Conservation (phyloP, 2,797 vertebrate species). For the Coccyzus lansbergi region DNA sequence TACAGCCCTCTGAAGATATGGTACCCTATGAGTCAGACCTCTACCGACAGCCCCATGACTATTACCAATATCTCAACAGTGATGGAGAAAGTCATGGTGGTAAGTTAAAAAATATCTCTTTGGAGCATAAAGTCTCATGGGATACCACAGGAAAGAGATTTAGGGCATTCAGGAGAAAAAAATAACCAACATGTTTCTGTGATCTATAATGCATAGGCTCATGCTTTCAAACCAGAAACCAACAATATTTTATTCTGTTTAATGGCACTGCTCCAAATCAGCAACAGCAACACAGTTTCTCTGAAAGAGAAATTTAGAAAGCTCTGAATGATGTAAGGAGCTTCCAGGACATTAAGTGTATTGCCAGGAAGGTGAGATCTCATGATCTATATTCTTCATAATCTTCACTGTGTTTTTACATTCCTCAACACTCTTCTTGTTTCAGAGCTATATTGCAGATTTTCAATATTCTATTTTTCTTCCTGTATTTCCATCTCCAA, state of each 20-base stretch:
- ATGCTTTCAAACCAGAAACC: not conserved
- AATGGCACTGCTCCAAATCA: not conserved
- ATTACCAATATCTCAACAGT: constrained; percentile 89
- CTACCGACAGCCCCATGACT: constrained; percentile 90
- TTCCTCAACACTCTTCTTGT: not conserved
- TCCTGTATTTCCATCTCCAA: not conserved
- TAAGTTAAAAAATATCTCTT: constrained; percentile 70
- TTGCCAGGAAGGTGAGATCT: not conserved
- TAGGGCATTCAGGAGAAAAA: not conserved
- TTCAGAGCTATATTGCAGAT: not conserved
- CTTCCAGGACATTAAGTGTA: not conserved
- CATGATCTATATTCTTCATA: not conserved
- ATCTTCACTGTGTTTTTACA: not conserved
- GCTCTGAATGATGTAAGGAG: not conserved
- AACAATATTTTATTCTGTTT: not conserved
- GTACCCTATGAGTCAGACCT: constrained; percentile 90
- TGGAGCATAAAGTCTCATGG: not conserved
- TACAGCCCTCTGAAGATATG: constrained; percentile 91
- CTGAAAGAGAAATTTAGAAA: constrained; percentile 1
- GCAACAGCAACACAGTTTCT: not conserved
- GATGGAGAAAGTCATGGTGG: constrained; percentile 92
- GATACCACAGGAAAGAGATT: not conserved
- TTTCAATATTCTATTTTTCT: not conserved
- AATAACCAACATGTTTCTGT: not conserved
- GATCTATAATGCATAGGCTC: not conserved